Conservation (phyloP, 2,888 invertebrate species). For the Mamestra brassicae region DNA sequence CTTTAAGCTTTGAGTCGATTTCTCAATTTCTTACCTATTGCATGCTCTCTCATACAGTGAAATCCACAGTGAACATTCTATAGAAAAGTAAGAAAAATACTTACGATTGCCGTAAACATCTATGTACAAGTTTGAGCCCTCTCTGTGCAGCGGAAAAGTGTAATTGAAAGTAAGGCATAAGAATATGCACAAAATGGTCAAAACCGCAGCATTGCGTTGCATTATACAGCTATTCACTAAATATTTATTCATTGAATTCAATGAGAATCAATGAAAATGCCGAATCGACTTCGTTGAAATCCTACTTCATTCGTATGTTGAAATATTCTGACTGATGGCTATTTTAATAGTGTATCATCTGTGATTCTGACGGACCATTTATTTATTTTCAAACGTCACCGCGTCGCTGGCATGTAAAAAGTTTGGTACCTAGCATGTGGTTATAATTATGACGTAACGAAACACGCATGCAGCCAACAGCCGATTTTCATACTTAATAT, state of each 20-base stretch:
- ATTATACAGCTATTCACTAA: conserved; percentile 67
- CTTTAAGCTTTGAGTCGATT: too few species aligned
- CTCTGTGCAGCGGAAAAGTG: conserved; percentile 80
- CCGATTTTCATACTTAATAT: too few species aligned
- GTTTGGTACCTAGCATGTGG: conserved; percentile 10
- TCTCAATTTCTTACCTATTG: too few species aligned
- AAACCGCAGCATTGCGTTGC: conserved; percentile 74
- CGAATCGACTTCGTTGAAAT: conserved; percentile 7
- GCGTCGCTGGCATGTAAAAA: conserved; percentile 14
- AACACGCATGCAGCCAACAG: too few species aligned
- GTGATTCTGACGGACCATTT: too few species aligned
- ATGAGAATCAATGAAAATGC: conserved; percentile 17
- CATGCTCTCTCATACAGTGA: too few species aligned
- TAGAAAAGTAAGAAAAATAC: conserved; percentile 11
- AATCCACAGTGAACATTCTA: background rate
- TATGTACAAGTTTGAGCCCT: conserved; percentile 59
- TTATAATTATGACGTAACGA: too few species aligned
- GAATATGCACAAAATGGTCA: conserved; percentile 75
- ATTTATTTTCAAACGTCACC: too few species aligned
- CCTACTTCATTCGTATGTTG: background rate
- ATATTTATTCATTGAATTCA: conserved; percentile 57
- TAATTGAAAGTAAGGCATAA: conserved; percentile 81
- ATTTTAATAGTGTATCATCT: background rate
- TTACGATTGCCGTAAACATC: conserved; percentile 51
- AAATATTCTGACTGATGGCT: conserved; percentile 18